These are phyloP conservation scores for Odontomyia ornata DNA, from an alignment of 2,888 invertebrate species.

Conservation along the genomic window DNA sequence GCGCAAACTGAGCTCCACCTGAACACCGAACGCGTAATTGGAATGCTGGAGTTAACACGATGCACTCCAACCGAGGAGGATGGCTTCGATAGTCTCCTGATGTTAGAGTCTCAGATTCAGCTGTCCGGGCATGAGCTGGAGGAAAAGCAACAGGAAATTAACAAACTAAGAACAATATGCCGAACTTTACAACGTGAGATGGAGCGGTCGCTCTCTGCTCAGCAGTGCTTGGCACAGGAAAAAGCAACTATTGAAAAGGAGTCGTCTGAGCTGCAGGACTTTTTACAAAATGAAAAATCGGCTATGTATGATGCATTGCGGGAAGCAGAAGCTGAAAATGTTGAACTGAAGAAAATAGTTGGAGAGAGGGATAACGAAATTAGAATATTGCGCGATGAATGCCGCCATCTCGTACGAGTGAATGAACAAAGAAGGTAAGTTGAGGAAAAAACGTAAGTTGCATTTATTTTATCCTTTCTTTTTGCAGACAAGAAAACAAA, in stretches of 20 bases:
- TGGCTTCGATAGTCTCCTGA: slow-evolving; percentile 76
- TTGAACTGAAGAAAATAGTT: slow-evolving; percentile 61
- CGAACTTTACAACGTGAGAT: slow-evolving; percentile 75
- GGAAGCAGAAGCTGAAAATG: slow-evolving; percentile 72
- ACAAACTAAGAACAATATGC: slow-evolving; percentile 74
- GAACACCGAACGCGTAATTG: slow-evolving; percentile 77
- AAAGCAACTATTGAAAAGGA: slow-evolving; percentile 82
- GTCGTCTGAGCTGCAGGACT: slow-evolving; percentile 85
- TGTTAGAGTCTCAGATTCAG: slow-evolving; percentile 78
- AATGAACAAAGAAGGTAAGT: slow-evolving; percentile 80
- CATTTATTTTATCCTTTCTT: slow-evolving; percentile 37
- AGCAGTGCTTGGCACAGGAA: slow-evolving; percentile 75
- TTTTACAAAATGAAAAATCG: slow-evolving; percentile 85
- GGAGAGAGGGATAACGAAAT: slow-evolving; percentile 68
- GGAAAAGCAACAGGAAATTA: slow-evolving; percentile 80
- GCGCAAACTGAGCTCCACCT: slow-evolving; percentile 77
- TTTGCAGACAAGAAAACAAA: slow-evolving; percentile 71
- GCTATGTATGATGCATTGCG: slow-evolving; percentile 81
- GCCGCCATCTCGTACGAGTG: slow-evolving; percentile 79
- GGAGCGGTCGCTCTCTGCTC: slow-evolving; percentile 73
- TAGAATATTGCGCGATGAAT: slow-evolving; percentile 76
- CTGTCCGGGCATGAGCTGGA: slow-evolving; percentile 78
- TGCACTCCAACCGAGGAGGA: slow-evolving; percentile 67
- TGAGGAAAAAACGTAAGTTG: neutral
- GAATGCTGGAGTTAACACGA: slow-evolving; percentile 65